Evolutionary conservation across 2,888 invertebrate species (phyloP), one percentile per base, ranked within the genome.

Genomic region (Cheiracanthium punctorium): DNA sequence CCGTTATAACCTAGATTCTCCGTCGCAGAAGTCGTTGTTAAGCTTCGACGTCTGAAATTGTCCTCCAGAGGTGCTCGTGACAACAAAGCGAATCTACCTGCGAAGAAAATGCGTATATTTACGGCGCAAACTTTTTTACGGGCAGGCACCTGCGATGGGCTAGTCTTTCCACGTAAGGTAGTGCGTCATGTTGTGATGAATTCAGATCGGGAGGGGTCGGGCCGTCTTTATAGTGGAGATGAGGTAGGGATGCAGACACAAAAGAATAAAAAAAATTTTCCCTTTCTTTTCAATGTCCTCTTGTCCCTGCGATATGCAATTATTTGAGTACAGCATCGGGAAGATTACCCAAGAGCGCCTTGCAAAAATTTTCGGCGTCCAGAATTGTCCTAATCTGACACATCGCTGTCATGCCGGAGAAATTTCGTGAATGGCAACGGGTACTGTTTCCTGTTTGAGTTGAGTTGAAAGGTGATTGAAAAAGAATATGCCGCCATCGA

Each of bases 261-360:
- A 48, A 48, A 37, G 37, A 17, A 37, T 37, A 24, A 20, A n/a
- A 58, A 37, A n/a, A 17, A 48, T 48, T 58, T 58, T 24, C 24
- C n/a, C n/a, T 58, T 48, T 48, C 14, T 48, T 2, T 48, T 48
- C 17, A 7, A 2, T 17, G 24, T 58, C 24, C 24, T 58, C 24
- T n/a, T n/a, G n/a, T n/a, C n/a, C n/a, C n/a, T n/a, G n/a, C 58
- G 24, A 58, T 58, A 58, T 17, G 58, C 58, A 58, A 58, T 58
- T 58, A 58, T 58, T 58, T 58, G 58, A n/a, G 5, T 58, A 48
- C 10, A 58, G 7, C 24, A 17, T 24, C 12, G 58, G 58, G 58
- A n/a, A 58, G 43, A 58, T 58, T 58, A 48, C 48, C 2, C 48
- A 17, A 17, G 48, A 14, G 58, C 37, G 37, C 10, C 37, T 7